These are phyloP conservation scores for Turritopsis rubra DNA, from an alignment of 30 jellyfish, hydroid and myxozoan genomes.

Conservation along the genomic window DNA sequence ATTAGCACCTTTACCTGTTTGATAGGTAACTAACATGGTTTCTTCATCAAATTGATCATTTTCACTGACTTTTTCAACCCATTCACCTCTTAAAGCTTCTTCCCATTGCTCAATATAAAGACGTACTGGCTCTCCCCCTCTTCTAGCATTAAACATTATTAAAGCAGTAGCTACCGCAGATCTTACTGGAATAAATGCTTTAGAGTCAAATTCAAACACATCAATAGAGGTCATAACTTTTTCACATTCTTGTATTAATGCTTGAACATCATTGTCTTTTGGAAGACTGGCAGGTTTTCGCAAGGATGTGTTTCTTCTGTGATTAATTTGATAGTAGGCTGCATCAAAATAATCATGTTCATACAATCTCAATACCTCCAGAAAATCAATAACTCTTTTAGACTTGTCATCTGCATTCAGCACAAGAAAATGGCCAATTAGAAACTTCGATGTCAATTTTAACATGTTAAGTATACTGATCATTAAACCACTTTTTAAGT, in stretches of 20 bases:
- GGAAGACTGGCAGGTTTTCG: constrained; percentile 22
- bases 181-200: background rate
- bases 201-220: background rate
- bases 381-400: background rate
- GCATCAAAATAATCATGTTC: constrained; percentile 28
- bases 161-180: constrained; percentile 15
- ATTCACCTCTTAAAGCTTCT: constrained; percentile 29
- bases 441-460: background rate
- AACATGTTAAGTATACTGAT: constrained; percentile 13
- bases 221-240: background rate
- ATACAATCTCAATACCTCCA: constrained; percentile 3
- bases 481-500: constrained; percentile 24
- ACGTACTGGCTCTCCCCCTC: constrained; percentile 42
- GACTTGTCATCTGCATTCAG: constrained; percentile 1
- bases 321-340: constrained; percentile 24
- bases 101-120: constrained; percentile 19
- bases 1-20: constrained; percentile 33
- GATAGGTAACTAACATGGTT: constrained; percentile 26
- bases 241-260: constrained; percentile 4
- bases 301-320: background rate
- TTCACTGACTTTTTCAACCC: constrained; percentile 11
- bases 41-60: constrained; percentile 18
- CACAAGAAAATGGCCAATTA: constrained; percentile 26
- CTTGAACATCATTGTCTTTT: constrained; percentile 17
- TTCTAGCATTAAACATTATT: constrained; percentile 20